Evolutionary conservation across 2,113 vertebrate genomes (phyloP), one percentile per base, ranked within the genome.

Genomic region (Crocuta crocuta): DNA sequence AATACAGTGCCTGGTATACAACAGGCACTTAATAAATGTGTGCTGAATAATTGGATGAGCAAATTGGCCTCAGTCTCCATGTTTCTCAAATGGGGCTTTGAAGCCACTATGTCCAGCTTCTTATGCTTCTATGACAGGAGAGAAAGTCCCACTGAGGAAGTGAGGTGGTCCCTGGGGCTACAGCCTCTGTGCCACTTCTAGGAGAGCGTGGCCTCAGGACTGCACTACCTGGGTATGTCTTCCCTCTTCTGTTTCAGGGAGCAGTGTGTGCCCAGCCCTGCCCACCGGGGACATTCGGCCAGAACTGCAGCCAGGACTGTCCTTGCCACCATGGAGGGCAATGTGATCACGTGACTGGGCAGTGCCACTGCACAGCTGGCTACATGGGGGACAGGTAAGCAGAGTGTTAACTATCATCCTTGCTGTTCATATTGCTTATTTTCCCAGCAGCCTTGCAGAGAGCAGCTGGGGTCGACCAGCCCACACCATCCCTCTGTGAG

Each of bases 281-380:
- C 97, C 99, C 99, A 88, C 97, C 99, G n/a, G 99, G 99, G 91
- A 99, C 99, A 0, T 99, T 99, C 43, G 99, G 99, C 89, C 99
- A 99, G 97, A 99, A 99, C 98, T 99, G 99, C 99, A 99, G 99
- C 98, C 99, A 99, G 97, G 99, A 99, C 95, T 99, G 99, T 76
- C 99, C 99, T 0, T 99, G 99, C 97, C 99, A 99, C 94, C 99
- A 99, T 0, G 99, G 99, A 74, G 99, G 99, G n/a, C 98, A 99
- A 89, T 99, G 99, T 82, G 99, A 99, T 98, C 99, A 99, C 0
- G 98, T 99, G 98, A 99, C 99, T 0, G 99, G 99, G 76, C 99
- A 99, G 96, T 99, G 99, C 98, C 98, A 99, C 94, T 99, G 99
- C 83, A 97, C 99, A 45, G 99, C 99, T 5, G 99, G 99, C 87